A percentile compares a stretch with the other conserved stretches of the same genome.
These are phyloP conservation scores for Drosophila pseudoananassae DNA, from an alignment of 1,140 invertebrate genomes.

Conservation along the genomic window DNA sequence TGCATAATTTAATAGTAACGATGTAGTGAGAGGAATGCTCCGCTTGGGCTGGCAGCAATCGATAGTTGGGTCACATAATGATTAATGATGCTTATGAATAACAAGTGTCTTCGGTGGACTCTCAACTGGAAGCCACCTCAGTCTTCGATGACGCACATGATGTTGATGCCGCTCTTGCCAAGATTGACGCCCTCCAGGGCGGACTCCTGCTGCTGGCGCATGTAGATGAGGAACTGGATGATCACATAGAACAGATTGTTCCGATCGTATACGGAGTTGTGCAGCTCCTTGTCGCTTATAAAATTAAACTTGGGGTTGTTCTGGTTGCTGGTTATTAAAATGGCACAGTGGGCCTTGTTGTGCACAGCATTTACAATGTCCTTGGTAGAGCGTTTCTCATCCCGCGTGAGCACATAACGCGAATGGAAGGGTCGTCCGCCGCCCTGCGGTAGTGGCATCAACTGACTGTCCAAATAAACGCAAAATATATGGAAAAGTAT, in stretches of 20 bases:
- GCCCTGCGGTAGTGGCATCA: constrained; percentile 91
- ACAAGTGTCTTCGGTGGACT: not conserved
- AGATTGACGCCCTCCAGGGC: constrained; percentile 92
- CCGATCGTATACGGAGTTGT: constrained; percentile 87
- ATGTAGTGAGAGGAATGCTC: constrained; percentile 19
- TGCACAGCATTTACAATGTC: constrained; percentile 74
- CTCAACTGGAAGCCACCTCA: constrained; percentile 54
- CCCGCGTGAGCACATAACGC: constrained; percentile 78
- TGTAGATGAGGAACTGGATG: constrained; percentile 90
- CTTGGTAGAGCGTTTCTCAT: constrained; percentile 84
- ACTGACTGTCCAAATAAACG: constrained; percentile 91
- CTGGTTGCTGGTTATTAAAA: constrained; percentile 66
- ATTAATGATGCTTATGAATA: constrained; percentile 34
- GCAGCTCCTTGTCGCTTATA: constrained; percentile 83
- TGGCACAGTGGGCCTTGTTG: constrained; percentile 81
- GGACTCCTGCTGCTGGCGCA: constrained; percentile 90
- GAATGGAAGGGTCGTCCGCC: constrained; percentile 91
- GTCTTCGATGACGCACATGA: constrained; percentile 90
- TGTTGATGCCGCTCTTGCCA: constrained; percentile 91
- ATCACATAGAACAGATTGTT: constrained; percentile 94
- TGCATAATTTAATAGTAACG: constrained; percentile 74
- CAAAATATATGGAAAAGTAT: constrained; percentile 93
- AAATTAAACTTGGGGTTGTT: constrained; percentile 83
- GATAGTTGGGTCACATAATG: constrained; percentile 10
- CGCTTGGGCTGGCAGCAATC: not conserved